Evolutionary conservation across 2,797 vertebrate species (phyloP).

Genomic region (Tokudaia muenninki): DNA sequence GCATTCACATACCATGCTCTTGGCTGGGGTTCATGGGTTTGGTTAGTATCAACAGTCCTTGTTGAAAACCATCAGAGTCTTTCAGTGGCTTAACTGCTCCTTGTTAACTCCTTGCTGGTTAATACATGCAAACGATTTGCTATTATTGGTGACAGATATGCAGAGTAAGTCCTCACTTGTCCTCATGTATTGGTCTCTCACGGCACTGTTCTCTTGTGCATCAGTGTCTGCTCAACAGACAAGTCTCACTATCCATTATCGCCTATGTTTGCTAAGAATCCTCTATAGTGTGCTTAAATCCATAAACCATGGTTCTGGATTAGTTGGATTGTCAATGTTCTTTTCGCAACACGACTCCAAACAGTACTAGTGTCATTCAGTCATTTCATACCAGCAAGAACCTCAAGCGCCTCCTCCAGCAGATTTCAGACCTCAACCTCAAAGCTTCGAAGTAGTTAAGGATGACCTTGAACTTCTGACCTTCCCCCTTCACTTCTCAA

Average conservation of each 20-base stretch:
- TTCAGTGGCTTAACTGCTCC: background rate
- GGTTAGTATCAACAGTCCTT: slow-evolving; percentile 82
- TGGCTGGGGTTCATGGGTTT: slow-evolving; percentile 92
- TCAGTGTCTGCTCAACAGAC: background rate
- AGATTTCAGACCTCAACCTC: background rate
- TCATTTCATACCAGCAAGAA: background rate
- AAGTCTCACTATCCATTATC: background rate
- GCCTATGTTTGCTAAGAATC: background rate
- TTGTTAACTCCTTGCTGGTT: background rate
- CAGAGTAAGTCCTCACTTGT: background rate
- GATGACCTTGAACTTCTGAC: background rate
- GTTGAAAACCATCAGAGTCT: background rate
- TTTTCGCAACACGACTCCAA: background rate
- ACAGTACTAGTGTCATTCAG: background rate
- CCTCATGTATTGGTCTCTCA: background rate
- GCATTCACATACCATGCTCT: slow-evolving; percentile 48
- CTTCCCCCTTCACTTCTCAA: background rate
- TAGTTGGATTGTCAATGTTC: background rate
- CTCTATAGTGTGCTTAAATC: background rate
- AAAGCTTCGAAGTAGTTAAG: background rate
- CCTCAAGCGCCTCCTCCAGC: background rate
- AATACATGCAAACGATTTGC: background rate
- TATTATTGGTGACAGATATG: background rate
- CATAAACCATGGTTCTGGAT: background rate
- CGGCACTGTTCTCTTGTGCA: background rate